Evolutionary conservation across 2,113 vertebrate species (phyloP), one percentile per base, ranked within the genome.

Genomic region (Coturnix japonica): DNA sequence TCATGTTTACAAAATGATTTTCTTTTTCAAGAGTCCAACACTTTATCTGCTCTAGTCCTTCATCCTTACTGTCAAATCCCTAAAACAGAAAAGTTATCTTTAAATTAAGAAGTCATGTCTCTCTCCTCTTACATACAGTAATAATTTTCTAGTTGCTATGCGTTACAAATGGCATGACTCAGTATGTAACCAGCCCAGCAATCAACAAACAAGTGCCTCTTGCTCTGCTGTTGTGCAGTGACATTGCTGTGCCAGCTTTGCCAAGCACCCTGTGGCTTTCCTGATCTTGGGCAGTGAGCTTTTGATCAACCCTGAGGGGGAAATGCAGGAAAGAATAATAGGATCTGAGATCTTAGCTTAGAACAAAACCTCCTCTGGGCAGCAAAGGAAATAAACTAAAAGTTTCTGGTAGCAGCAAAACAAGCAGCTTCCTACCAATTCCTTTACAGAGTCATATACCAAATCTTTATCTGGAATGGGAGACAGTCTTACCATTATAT

Each of bases 41-140:
- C 74, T 93, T 95, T 93, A 94, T 95, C 82, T 95, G 66, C 53
- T 84, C 71, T 75, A 57, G 71, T 81, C 69, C 78, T 96, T 90
- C 69, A 84, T 90, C 75, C 70, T 90, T n/a, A 30, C 70, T 91
- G 93, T 90, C 93, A 96, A 94, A 95, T 71, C 69, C 30, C 59
- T 91, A 91, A 81, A 81, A 87, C 44, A 88, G 63, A 91, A 88
- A 82, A 95, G 84, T 90, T 3, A 85, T 93, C 92, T 91, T 90
- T 73, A 95, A 94, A 96, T 95, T 93, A 95, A 92, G 90, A 89
- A 94, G 84, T 92, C 23, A 93, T 94, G 94, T 95, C 81, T 96
- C 80, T 89, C 89, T 93, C 37, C 47, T 54, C n/a, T 90, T 73
- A 94, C 93, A 82, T 64, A 69, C 49, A 66, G 75, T 35, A 91